Evolutionary conservation across 2,113 vertebrate genomes (phyloP).

Genomic region (Sterrhoptilus dennistouni): DNA sequence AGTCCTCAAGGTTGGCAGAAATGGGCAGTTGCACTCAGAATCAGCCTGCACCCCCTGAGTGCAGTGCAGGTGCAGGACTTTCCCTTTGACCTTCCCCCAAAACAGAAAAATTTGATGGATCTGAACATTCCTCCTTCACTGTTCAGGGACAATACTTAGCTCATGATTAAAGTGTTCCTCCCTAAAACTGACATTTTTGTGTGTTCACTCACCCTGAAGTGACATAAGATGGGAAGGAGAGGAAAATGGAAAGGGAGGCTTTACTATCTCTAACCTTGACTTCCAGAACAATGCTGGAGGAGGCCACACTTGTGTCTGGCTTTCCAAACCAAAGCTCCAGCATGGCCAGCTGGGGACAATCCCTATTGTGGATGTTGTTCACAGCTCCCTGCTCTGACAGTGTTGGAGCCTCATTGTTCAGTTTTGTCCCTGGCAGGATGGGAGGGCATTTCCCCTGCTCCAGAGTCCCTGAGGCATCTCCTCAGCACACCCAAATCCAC

Average conservation of each 20-base stretch:
- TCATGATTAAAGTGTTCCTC: neutral
- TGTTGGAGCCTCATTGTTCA: neutral
- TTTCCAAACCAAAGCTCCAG: neutral
- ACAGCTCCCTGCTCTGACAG: neutral
- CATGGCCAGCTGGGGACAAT: neutral
- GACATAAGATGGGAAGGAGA: neutral
- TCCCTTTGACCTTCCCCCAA: neutral
- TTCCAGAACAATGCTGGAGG: neutral
- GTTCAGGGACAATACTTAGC: neutral
- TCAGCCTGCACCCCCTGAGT: neutral
- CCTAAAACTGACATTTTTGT: neutral
- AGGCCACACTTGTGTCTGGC: neutral
- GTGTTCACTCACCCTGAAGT: neutral
- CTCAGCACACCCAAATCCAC: neutral
- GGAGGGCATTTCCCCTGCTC: neutral
- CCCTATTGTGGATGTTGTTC: neutral
- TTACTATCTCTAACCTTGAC: neutral
- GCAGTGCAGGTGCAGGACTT: neutral
- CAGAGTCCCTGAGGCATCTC: neutral
- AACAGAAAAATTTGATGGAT: neutral
- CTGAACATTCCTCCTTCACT: neutral
- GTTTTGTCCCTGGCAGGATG: neutral
- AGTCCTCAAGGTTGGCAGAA: neutral
- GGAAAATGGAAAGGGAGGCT: neutral
- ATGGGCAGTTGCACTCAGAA: neutral